phyloP scores from a whole-genome alignment of 2,888 invertebrate genomes.

The Phragmatobia fuliginosa region DNA sequence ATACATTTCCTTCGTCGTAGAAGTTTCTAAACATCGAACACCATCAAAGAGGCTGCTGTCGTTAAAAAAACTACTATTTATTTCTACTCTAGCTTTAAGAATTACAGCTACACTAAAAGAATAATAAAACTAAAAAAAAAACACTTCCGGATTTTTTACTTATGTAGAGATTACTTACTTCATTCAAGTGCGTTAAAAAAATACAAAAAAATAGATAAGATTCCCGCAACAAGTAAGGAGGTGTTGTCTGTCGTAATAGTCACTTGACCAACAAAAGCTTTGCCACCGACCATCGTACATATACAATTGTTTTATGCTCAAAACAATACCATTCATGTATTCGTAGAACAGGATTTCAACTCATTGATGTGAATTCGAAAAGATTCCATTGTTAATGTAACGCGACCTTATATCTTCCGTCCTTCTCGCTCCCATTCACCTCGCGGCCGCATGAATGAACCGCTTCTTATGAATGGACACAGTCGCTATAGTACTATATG shows the following conservation, averaged over 20 bases:
- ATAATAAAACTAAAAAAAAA: neutral
- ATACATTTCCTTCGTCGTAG: neutral
- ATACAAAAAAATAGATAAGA: constrained; percentile 35
- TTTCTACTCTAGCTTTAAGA: neutral
- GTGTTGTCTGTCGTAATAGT: constrained; percentile 56
- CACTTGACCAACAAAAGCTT: constrained; percentile 60
- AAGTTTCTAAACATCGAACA: neutral
- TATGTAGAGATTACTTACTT: constrained; percentile 11
- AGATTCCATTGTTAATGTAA: constrained; percentile 79
- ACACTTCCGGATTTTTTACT: neutral
- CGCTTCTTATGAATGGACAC: constrained; percentile 85
- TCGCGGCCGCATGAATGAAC: constrained; percentile 83
- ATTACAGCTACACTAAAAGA: neutral
- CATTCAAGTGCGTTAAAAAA: constrained; percentile 31
- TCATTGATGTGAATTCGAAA: constrained; percentile 70
- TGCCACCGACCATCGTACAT: constrained; percentile 56
- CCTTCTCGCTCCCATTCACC: constrained; percentile 84
- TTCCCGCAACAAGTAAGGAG: constrained; percentile 52
- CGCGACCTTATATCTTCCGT: constrained; percentile 75
- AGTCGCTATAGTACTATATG: constrained; percentile 82
- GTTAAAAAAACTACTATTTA: neutral
- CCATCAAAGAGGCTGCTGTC: too few species aligned
- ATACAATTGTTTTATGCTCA: constrained; percentile 76
- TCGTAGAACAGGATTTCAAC: constrained; percentile 77
- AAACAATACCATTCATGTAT: constrained; percentile 72